Base-by-base conservation (phyloP, 2,797 vertebrate species). In the Alca torda region DNA sequence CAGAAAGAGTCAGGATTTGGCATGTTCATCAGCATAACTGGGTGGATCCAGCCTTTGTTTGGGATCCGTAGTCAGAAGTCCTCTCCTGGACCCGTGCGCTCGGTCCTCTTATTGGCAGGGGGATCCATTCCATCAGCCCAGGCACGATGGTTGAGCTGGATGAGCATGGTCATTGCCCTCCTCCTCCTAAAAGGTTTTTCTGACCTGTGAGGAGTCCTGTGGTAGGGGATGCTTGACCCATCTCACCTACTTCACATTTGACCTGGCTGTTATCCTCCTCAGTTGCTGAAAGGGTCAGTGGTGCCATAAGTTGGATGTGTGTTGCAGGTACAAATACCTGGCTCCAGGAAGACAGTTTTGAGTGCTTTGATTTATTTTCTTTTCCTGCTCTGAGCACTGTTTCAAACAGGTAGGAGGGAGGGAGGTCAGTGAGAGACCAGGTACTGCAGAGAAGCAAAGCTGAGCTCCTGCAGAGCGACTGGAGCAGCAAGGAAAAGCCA, bases 61-160 rank as follows among this genome's bases (percentile, higher is more conserved):
- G 26, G 50, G 70, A 69, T 76, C 54, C 1, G 1, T 17, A 21
- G 24, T 35, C 51, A 50, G 90, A 51, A 75, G n/a, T 30, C 20
- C 6, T 43, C 17, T 80, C 51, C 75, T 37, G 9, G 60, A 69
- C n/a, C 45, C 64, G 41, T 35, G 43, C 24, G 10, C 10, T 2
- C 45, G 25, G 28, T 41, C 16, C 14, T 90, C 4, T 39, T 0
- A 0, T n/a, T 68, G 70, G 31, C 65, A 60, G 20, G 12, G 13
- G 31, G 3, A 61, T 60, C 31, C 19, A 13, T 8, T n/a, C 45
- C 64, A 23, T 37, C 53, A 48, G 23, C 31, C 28, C 45, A 0
- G 2, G 35, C 11, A 3, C 3, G 10, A 8, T 35, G 30, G 57
- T 75, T n/a, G 39, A 77, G 13, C 41, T 67, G 56, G 51, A 20